phyloP scores from a whole-genome alignment of 1,140 invertebrate genomes.

The Lordiphosa stackelbergi region DNA sequence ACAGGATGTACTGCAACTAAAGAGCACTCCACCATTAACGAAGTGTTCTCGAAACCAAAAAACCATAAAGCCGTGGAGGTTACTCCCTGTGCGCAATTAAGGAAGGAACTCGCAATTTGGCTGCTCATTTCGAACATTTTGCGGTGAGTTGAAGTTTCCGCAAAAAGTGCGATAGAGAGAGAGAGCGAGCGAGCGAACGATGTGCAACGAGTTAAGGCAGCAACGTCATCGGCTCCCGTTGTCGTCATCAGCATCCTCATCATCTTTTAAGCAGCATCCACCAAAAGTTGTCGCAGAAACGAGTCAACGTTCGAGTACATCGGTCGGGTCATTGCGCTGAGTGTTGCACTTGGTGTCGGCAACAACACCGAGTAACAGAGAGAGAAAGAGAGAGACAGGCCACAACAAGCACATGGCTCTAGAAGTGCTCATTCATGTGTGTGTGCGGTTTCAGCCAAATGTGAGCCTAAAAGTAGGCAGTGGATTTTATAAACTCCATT shows the following conservation, averaged over 20 bases:
- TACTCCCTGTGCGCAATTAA: constrained; percentile 54
- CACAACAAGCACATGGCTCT: constrained; percentile 2
- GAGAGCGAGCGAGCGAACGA: constrained; percentile 12
- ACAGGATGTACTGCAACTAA: constrained; percentile 9
- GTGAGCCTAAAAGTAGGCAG: too few species aligned
- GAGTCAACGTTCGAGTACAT: constrained; percentile 74
- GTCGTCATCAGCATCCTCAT: constrained; percentile 42
- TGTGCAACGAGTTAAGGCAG: constrained; percentile 5
- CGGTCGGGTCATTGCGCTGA: constrained; percentile 74
- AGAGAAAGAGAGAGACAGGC: constrained; percentile 8
- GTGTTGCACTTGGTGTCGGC: constrained; percentile 43
- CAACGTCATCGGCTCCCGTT: constrained; percentile 30
- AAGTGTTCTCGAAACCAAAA: neutral
- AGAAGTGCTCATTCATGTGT: too few species aligned
- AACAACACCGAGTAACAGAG: constrained; percentile 3
- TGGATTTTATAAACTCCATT: too few species aligned
- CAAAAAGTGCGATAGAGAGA: constrained; percentile 34
- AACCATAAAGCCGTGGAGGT: neutral
- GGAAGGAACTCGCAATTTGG: constrained; percentile 70
- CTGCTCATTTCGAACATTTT: constrained; percentile 68
- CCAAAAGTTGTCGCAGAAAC: constrained; percentile 61
- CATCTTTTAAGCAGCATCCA: constrained; percentile 11
- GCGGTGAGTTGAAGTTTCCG: constrained; percentile 60
- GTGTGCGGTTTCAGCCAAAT: too few species aligned
- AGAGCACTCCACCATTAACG: constrained; percentile 13